These are phyloP conservation scores for Wasmannia auropunctata DNA, from an alignment of 1,140 invertebrate species.

Conservation along the genomic window DNA sequence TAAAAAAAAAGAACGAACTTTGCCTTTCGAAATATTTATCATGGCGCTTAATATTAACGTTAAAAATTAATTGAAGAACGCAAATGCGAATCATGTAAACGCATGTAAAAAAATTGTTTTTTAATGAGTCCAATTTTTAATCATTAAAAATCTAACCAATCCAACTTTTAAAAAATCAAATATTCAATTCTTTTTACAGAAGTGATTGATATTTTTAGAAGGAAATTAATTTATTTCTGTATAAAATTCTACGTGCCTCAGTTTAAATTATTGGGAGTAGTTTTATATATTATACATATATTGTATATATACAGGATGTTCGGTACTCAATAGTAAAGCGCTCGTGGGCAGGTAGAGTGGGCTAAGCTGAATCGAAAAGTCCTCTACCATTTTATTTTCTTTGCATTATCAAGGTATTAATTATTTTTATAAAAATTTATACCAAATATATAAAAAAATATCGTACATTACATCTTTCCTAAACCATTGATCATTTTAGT, in stretches of 20 bases:
- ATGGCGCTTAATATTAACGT: neutral
- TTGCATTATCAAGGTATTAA: too few relatives aligned
- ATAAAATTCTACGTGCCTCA: neutral
- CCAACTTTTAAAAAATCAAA: neutral
- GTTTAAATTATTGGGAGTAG: neutral
- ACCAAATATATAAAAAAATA: too few relatives aligned
- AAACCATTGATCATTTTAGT: too few relatives aligned
- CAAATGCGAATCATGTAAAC: neutral
- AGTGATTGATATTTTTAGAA: neutral
- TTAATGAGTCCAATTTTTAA: neutral
- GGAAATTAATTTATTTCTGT: neutral
- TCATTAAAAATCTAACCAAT: too few relatives aligned
- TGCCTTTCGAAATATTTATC: neutral
- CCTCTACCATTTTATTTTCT: too few relatives aligned
- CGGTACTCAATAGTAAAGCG: too few relatives aligned
- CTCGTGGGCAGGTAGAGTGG: too few relatives aligned
- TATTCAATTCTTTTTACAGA: neutral
- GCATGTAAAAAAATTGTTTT: neutral
- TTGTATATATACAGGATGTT: too few relatives aligned
- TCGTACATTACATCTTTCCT: too few relatives aligned
- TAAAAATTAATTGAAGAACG: neutral
- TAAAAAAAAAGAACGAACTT: constrained; percentile 63
- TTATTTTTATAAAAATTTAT: too few relatives aligned
- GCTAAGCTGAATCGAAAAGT: too few relatives aligned
- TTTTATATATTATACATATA: too few relatives aligned